Percentiles rank a stretch among this genome's conserved stretches.
Conservation (phyloP, 2,113 vertebrate species). For the Perca schrenkii region DNA sequence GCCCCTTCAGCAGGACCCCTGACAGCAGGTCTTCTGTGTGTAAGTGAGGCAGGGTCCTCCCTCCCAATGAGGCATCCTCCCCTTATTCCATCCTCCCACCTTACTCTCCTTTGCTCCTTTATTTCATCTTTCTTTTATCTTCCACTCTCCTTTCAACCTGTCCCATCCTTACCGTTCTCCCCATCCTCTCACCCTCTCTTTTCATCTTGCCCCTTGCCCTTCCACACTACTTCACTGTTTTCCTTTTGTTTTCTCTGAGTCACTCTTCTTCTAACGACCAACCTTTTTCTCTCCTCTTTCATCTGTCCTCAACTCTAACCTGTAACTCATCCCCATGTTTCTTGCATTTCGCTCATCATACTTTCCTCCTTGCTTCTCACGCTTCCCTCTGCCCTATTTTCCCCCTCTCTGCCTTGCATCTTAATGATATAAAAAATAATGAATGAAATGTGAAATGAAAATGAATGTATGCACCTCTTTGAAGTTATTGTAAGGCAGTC, state of each 20-base stretch:
- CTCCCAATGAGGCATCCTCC: conserved; percentile 58
- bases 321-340: conserved; percentile 31
- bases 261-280: not conserved
- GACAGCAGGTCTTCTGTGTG: conserved; percentile 34
- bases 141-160: conserved; percentile 35
- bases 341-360: not conserved
- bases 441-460: conserved; percentile 46
- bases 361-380: not conserved
- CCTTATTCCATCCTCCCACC: conserved; percentile 8
- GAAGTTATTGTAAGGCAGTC: conserved; percentile 61
- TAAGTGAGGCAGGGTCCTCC: conserved; percentile 31
- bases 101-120: not conserved
- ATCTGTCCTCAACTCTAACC: conserved; percentile 48
- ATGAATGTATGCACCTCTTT: conserved; percentile 53
- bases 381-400: conserved; percentile 29
- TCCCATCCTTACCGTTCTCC: not conserved
- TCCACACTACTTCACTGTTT: conserved; percentile 34
- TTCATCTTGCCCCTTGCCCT: conserved; percentile 55
- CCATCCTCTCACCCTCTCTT: conserved; percentile 6
- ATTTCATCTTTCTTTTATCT: conserved; percentile 62
- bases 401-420: conserved; percentile 20
- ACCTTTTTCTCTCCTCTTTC: conserved; percentile 46
- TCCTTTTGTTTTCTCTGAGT: conserved; percentile 2
- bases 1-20: conserved; percentile 29
- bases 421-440: conserved; percentile 37